A percentile compares a stretch with the other conserved stretches of the same genome.
phyloP scores from a whole-genome alignment of 1,140 invertebrate species.

The Glossosoma conforme region DNA sequence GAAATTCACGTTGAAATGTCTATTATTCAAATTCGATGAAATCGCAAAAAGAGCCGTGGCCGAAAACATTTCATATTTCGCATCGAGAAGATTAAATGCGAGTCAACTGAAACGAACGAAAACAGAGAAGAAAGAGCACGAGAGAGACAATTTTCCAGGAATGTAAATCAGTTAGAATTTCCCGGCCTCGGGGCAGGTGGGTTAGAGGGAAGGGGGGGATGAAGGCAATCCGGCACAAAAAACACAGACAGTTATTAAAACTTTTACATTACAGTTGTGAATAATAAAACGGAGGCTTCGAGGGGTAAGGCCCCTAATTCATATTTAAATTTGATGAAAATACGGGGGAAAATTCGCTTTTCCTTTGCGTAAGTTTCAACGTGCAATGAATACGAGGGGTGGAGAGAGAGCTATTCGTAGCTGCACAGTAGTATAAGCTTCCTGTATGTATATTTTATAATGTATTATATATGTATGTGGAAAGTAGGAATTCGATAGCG shows the following conservation, averaged over 20 bases:
- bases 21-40: background rate
- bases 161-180: constrained; percentile 23
- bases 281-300: constrained; percentile 25
- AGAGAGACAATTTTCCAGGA: constrained; percentile 22
- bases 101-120: constrained; percentile 14
- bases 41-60: background rate
- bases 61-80: constrained; percentile 1
- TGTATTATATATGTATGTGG: too few species aligned
- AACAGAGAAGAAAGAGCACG: constrained; percentile 16
- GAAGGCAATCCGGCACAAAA: constrained; percentile 17
- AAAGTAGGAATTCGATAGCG: too few species aligned
- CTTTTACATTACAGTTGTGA: constrained; percentile 33
- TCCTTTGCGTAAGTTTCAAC: constrained; percentile 7
- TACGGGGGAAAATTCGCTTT: constrained; percentile 19
- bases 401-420: too few species aligned
- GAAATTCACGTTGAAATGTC: too few species aligned
- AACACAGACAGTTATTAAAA: constrained; percentile 34
- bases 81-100: constrained; percentile 18
- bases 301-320: constrained; percentile 27
- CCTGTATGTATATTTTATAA: too few species aligned
- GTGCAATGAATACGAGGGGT: too few species aligned
- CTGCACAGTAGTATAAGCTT: too few species aligned
- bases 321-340: constrained; percentile 32
- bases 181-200: background rate
- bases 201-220: constrained; percentile 1